Base-by-base conservation (phyloP, 1,140 invertebrate genomes). In the Oppia nitens region DNA sequence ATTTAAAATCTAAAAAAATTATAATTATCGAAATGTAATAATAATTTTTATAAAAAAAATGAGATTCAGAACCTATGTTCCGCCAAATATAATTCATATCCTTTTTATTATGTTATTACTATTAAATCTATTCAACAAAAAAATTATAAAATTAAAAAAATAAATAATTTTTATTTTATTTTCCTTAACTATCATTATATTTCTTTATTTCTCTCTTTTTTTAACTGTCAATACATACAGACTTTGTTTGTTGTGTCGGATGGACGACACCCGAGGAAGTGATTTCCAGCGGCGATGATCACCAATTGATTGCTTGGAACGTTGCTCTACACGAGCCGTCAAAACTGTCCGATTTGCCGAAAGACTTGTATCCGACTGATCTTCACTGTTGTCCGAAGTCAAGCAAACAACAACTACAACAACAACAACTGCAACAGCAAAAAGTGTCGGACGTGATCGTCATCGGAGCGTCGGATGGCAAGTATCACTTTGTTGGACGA, bases 211-310 rank as follows among this genome's bases (percentile, higher is more conserved):
- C 6, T 9, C 32, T 40, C 32, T 40, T 9, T n/a, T n/a, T n/a
- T n/a, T n/a, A n/a, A n/a, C n/a, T n/a, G 17, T 40, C 32, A 40
- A 40, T 17, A 40, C 84, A 89, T 70, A 76, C 73, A 47, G 83
- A 83, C 67, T 74, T 84, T 20, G 81, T 89, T 3, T 83, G 84
- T 59, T 91, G 89, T 72, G 82, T 92, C 12, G 83, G 83, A 60
- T 96, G 92, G 92, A 87, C 81, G 68, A 85, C 81, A 64, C 81
- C 86, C 29, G 90, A 96, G 70, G 89, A 95, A 74, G 81, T 92
- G 50, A 87, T 86, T 74, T 91, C 90, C 32, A 83, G 81, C 65
- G 85, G 88, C 24, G 93, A 97, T 73, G 92, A 98, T 70, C 90
- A 92, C 69, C 76, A 82, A 64, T 74, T 98, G 24, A 73, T 91